Evolutionary conservation across 2,113 vertebrate species (phyloP).

Genomic region (Fregata magnificens): DNA sequence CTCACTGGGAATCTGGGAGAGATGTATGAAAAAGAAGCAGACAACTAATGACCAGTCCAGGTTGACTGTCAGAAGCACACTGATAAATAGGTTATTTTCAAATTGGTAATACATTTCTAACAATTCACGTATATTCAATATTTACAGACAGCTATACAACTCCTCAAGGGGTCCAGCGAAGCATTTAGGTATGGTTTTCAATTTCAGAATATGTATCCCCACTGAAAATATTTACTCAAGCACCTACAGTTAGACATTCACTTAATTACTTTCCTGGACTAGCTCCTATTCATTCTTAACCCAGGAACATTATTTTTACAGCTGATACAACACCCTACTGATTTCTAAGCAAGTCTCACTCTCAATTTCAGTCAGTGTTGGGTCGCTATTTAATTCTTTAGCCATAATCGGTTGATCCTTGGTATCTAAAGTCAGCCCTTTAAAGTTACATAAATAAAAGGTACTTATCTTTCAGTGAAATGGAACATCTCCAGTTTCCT

Average conservation of each 20-base stretch:
- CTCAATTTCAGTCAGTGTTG: neutral
- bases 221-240: neutral
- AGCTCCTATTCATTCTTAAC: neutral
- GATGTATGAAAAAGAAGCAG: neutral
- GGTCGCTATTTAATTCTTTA: neutral
- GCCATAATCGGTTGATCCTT: neutral
- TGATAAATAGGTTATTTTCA: neutral
- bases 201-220: neutral
- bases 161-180: neutral
- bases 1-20: neutral
- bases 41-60: neutral
- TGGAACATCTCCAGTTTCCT: neutral
- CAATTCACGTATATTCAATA: neutral
- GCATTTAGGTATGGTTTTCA: neutral
- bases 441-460: neutral
- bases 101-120: neutral
- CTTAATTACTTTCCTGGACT: neutral
- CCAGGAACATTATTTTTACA: neutral
- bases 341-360: neutral
- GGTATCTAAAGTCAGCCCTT: neutral
- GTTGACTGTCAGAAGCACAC: neutral
- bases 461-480: neutral
- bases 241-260: neutral
- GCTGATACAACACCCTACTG: neutral
- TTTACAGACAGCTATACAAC: neutral